Base-by-base conservation (phyloP, 2,113 vertebrate species). In the Hucho hucho region DNA sequence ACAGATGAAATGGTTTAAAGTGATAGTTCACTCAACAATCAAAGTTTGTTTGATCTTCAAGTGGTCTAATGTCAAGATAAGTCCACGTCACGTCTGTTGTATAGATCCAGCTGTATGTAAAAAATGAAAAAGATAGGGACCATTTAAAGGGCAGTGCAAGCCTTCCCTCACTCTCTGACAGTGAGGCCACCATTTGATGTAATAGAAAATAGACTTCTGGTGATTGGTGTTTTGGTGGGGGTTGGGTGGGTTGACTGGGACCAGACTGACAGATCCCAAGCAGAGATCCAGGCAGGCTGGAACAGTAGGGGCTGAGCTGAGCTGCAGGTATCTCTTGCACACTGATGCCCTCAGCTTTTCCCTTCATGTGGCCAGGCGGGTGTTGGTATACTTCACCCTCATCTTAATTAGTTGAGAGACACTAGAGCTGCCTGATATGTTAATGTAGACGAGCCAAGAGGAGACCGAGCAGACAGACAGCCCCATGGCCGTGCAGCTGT, bases 401-500 rank as follows among this genome's bases (percentile, higher is more conserved):
- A 47, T 13, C 11, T 74, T 28, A 65, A 69, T 76, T 11, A 56
- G 11, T 28, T 59, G 32, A 29, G 18, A 29, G 20, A 43, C 59
- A 64, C 4, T 24, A 71, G 22, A 69, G 26, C 47, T 58, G 46
- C 49, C 24, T 29, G 6, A 69, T 61, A 69, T 73, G 71, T n/a
- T 20, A 43, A 43, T 64, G 22, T 25, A 47, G 4, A 71, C 2
- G 11, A 58, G 53, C 24, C 16, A 18, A 7, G 25, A 56, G 6
- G 24, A 59, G 59, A 16, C 37, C 0, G 4, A 20, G 46, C 63
- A 65, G 22, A 65, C 43, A 20, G 6, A 18, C 32, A 18, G 49
- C 18, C 9, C 13, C 32, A 64, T 3, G 26, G 18, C 59, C 29
- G 64, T 14, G 82, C 88, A 84, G 87, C 77, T 78, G 82, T 80